Evolutionary conservation across 2,888 invertebrate genomes (phyloP), one percentile per base, ranked within the genome.

Genomic region (Andrena chrysosceles): DNA sequence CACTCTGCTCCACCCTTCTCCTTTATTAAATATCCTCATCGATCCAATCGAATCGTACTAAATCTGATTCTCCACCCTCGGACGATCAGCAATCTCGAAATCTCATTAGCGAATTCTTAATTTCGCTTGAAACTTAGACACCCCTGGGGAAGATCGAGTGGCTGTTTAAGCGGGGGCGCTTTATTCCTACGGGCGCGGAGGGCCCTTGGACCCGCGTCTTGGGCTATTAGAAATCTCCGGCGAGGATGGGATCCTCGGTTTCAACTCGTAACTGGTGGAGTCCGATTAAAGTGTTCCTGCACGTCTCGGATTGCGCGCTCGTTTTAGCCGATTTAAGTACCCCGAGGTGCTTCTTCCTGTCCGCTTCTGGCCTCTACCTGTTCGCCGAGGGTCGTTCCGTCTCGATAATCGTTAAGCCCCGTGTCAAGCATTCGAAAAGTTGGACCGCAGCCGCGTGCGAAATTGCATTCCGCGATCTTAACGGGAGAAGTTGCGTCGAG

Each of bases 381-480:
- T 54, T 33, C 42, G 35, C 26, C 64, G 42, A 31, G 10, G 64
- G 7, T 26, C 33, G 68, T 56, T 73, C 72, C 69, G 67, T 49
- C 60, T 52, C 70, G 64, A 67, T 66, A 70, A 83, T 85, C 79
- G 85, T 83, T 79, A 85, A 87, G 85, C 75, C 4, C 73, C 77
- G 71, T 67, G 64, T 67, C 56, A 16, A 59, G 33, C 70, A 56
- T 69, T 29, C 73, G 76, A 77, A 80, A 84, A 85, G 81, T 87
- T 85, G 26, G 20, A 23, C 42, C 49, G 72, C 59, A 7, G 31
- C 63, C 66, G 63, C 48, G 0, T n/a, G 70, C 42, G 56, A 8
- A 52, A 49, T 63, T 63, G 74, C 76, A 81, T 87, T 87, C 83
- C 81, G 87, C 73, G 78, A 72, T 68, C 62, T 75, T 81, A 87